Conservation (phyloP, 2,797 vertebrate species). For the Crax fasciolata region DNA sequence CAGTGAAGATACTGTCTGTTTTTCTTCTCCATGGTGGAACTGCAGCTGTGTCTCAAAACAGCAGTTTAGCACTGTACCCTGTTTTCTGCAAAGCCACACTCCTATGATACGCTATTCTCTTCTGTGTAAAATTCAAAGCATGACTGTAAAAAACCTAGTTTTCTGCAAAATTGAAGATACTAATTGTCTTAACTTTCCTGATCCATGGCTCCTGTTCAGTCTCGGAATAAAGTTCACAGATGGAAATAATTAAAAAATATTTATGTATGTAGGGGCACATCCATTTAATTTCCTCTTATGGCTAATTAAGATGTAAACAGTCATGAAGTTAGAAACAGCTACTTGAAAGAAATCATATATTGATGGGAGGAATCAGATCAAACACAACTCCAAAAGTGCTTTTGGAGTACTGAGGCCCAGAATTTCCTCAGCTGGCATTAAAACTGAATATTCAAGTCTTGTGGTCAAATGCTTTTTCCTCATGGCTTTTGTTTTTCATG, state of each 20-base stretch:
- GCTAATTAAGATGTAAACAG: not conserved
- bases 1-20: not conserved
- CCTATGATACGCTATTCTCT: not conserved
- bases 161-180: not conserved
- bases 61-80: not conserved
- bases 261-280: not conserved
- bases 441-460: not conserved
- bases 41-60: not conserved
- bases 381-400: not conserved
- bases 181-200: not conserved
- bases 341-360: not conserved
- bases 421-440: not conserved
- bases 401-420: not conserved
- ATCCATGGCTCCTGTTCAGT: not conserved
- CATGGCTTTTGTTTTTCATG: not conserved
- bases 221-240: not conserved
- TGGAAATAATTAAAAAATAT: not conserved
- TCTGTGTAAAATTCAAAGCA: slow-evolving; percentile 3
- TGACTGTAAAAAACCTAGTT: slow-evolving; percentile 10
- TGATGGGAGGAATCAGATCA: not conserved
- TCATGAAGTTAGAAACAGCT: not conserved
- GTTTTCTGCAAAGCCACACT: slow-evolving; percentile 8
- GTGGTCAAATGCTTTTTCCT: not conserved
- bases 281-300: not conserved
- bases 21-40: not conserved